Evolutionary conservation across 1,140 invertebrate species (phyloP), one percentile per base, ranked within the genome.

Genomic region (Panulirus ornatus): DNA sequence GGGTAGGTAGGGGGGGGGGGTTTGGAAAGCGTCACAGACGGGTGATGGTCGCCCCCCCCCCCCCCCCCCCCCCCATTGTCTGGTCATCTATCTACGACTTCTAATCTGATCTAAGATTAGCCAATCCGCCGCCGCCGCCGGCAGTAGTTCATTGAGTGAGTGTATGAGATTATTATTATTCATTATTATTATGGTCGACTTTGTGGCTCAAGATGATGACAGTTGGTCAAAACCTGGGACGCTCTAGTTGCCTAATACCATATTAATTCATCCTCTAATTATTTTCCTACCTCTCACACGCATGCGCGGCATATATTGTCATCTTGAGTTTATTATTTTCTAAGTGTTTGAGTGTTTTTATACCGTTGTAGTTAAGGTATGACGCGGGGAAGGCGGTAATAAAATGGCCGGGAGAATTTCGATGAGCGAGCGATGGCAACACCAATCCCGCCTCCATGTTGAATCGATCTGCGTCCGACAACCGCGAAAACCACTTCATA

Each of bases 391-490:
- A n/a, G n/a, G n/a, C n/a, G n/a, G n/a, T n/a, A n/a, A n/a, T n/a
- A n/a, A n/a, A n/a, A n/a, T n/a, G n/a, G n/a, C n/a, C n/a, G n/a
- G n/a, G n/a, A n/a, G n/a, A n/a, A n/a, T n/a, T n/a, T n/a, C n/a
- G n/a, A n/a, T n/a, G 54, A 58, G 14, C 54, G 3, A 3, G 3
- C 11, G 42, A 8, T 79, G 84, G 84, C 84, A 78, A 87, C 51
- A 78, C 34, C 42, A 22, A 44, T 87, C 84, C 84, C 73, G 84
- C 84, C 84, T 30, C 84, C 42, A 76, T 87, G 84, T 87, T 87
- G 84, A 87, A 87, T 87, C 84, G 84, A 87, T 87, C 84, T 47
- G 66, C 73, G 84, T 87, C 73, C 84, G 84, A 87, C n/a, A 87
- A 78, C 84, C 75, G 5, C 63, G 16, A 8, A 47, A 47, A 47